Conservation (phyloP, 2,888 invertebrate species). For the Idaea biselata region DNA sequence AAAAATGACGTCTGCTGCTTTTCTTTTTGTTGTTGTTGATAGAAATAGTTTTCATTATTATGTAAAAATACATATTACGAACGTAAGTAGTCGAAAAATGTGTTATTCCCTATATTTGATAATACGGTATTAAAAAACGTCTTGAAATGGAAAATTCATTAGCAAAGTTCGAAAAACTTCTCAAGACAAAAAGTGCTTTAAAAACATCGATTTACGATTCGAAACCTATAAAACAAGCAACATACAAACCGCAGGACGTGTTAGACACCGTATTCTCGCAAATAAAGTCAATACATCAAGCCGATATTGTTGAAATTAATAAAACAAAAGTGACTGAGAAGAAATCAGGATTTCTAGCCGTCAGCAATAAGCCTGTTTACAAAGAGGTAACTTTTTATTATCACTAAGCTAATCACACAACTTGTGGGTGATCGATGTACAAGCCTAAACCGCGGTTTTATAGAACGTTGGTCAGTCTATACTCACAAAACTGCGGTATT, state of each 20-base stretch:
- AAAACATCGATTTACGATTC: conserved; percentile 26
- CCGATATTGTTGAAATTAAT: conserved; percentile 39
- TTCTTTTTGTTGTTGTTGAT: too few relatives aligned
- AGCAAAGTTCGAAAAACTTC: conserved; percentile 40
- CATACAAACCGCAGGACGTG: conserved; percentile 45
- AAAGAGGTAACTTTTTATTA: conserved; percentile 31
- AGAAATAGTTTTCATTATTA: too few relatives aligned
- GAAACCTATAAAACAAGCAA: conserved; percentile 16
- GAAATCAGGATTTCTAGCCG: conserved; percentile 39
- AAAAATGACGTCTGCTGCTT: too few relatives aligned
- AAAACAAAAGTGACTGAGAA: conserved; percentile 29
- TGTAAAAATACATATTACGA: too few relatives aligned
- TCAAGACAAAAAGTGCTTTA: conserved; percentile 35
- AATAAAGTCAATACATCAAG: conserved; percentile 55
- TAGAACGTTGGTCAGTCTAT: too few relatives aligned
- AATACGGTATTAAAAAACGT: neutral
- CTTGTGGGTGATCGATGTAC: too few relatives aligned
- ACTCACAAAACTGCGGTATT: too few relatives aligned
- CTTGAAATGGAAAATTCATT: conserved; percentile 10
- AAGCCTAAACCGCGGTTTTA: too few relatives aligned
- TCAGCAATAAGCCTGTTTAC: conserved; percentile 41
- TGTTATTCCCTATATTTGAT: too few relatives aligned
- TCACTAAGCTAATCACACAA: neutral
- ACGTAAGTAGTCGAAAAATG: too few relatives aligned
- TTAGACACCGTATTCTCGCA: conserved; percentile 50